Percentiles rank a stretch among this genome's conserved stretches.
Conservation (phyloP, 2,888 invertebrate species). For the Diarsia dahlii region DNA sequence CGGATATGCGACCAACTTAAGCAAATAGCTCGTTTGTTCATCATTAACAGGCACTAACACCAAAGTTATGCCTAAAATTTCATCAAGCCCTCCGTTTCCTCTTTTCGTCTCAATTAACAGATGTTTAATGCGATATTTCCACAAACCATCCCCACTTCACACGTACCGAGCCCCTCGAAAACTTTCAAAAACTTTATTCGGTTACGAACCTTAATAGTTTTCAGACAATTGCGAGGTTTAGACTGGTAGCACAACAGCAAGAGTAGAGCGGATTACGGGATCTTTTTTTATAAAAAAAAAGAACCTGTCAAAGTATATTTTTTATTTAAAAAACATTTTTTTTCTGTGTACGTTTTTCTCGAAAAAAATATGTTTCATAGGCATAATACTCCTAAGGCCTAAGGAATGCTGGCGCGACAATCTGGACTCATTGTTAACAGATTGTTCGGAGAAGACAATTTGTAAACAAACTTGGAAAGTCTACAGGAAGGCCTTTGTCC, state of each 20-base stretch:
- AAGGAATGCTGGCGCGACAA: no score
- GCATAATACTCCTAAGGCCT: no score
- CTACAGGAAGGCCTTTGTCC: no score
- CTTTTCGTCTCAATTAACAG: constrained; percentile 3
- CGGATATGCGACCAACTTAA: not conserved
- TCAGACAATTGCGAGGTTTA: constrained; percentile 52
- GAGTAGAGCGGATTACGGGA: not conserved
- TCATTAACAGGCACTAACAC: not conserved
- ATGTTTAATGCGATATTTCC: constrained; percentile 40
- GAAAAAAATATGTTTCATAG: no score
- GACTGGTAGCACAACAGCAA: constrained; percentile 47
- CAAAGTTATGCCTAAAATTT: constrained; percentile 17
- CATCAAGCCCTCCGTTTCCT: not conserved
- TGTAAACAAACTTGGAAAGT: no score
- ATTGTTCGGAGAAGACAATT: no score
- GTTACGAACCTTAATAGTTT: constrained; percentile 70
- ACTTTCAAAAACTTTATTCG: constrained; percentile 71
- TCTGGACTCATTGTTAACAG: no score
- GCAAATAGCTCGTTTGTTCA: not conserved
- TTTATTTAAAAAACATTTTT: not conserved
- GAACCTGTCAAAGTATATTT: not conserved
- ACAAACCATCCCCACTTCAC: constrained; percentile 44
- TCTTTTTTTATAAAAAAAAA: no score
- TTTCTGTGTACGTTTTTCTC: not conserved
- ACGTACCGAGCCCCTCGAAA: constrained; percentile 58